phyloP scores from a whole-genome alignment of 1,140 invertebrate species.

The Heliothis virescens region DNA sequence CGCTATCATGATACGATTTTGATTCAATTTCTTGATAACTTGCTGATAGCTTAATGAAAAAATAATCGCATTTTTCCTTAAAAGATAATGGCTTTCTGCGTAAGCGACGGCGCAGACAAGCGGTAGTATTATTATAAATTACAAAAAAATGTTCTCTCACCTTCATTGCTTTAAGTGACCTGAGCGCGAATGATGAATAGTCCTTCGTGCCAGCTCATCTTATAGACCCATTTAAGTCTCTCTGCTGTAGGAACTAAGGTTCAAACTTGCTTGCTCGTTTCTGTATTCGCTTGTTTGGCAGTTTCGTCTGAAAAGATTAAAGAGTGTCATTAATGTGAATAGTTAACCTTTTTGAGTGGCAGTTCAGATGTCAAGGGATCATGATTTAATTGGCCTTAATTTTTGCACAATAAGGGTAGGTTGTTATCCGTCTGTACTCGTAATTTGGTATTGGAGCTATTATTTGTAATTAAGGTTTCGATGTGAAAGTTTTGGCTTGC shows the following conservation, averaged over 20 bases:
- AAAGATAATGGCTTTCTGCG: background rate
- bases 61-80: conserved; percentile 1
- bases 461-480: too few species aligned
- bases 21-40: conserved; percentile 6
- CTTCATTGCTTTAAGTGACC: conserved; percentile 43
- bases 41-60: background rate
- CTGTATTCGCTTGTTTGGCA: background rate
- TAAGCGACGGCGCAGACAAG: background rate
- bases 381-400: conserved; percentile 44
- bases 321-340: conserved; percentile 38
- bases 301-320: conserved; percentile 36
- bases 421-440: background rate
- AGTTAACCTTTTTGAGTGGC: conserved; percentile 40
- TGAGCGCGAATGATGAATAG: conserved; percentile 5
- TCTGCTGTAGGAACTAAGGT: conserved; percentile 8
- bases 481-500: too few species aligned
- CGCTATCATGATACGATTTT: conserved; percentile 15
- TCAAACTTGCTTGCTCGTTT: background rate
- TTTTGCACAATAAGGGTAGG: conserved; percentile 4
- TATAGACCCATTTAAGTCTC: conserved; percentile 40
- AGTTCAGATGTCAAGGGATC: conserved; percentile 44
- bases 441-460: background rate
- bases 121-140: conserved; percentile 13
- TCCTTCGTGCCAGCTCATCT: conserved; percentile 39
- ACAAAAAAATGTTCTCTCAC: conserved; percentile 39